phyloP scores from a whole-genome alignment of 2,797 vertebrate genomes.

The Gadopsis bispinosus region DNA sequence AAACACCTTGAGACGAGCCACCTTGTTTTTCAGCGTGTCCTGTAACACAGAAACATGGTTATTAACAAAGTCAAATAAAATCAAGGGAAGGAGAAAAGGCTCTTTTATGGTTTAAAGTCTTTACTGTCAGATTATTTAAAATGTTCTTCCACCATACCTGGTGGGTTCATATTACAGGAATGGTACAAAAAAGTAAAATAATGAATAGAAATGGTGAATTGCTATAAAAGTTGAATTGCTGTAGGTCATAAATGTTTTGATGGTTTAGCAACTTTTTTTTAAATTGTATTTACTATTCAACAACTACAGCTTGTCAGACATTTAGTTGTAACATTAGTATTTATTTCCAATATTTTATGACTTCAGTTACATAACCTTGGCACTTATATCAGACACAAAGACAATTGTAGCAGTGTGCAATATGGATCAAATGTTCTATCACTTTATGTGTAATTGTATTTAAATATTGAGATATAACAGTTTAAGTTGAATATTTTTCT shows the following conservation, averaged over 20 bases:
- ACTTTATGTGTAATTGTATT: not conserved
- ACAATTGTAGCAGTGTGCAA: not conserved
- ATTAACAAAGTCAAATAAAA: not conserved
- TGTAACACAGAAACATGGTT: not conserved
- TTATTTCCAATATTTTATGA: not conserved
- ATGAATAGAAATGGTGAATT: not conserved
- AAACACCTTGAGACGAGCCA: not conserved
- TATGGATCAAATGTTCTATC: not conserved
- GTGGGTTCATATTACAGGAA: not conserved
- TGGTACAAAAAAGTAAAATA: not conserved
- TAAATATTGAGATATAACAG: not conserved
- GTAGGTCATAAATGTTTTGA: no score
- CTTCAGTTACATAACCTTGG: not conserved
- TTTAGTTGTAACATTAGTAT: not conserved
- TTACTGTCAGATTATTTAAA: not conserved
- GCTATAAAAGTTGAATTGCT: no score
- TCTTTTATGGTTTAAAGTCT: not conserved
- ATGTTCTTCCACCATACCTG: not conserved
- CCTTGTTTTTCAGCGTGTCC: not conserved
- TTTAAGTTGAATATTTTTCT: not conserved
- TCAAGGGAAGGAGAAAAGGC: not conserved
- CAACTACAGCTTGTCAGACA: not conserved
- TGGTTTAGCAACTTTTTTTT: not conserved
- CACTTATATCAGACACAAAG: no score
- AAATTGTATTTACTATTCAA: not conserved